A percentile compares a stretch with the other conserved stretches of the same genome.
Conservation (phyloP, 2,113 vertebrate genomes). For the Paramormyrops kingsleyae region DNA sequence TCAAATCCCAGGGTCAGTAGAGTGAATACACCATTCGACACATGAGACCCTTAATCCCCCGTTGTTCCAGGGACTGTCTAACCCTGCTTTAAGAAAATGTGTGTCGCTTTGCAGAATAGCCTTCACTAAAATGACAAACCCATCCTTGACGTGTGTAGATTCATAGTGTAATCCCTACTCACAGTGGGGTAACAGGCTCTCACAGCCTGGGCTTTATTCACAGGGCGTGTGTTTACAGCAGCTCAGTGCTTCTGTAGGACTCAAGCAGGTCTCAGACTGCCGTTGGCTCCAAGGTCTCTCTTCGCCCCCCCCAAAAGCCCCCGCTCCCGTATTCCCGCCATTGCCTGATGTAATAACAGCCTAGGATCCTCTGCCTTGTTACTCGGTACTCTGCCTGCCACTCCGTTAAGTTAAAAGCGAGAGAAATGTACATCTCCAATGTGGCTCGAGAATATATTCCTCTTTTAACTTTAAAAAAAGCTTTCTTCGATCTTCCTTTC, state of each 20-base stretch:
- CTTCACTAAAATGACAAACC: not conserved
- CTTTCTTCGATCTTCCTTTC: not conserved
- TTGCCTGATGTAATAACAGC: not conserved
- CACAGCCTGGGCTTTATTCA: constrained; percentile 35
- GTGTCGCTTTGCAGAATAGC: not conserved
- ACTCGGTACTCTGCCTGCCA: not conserved
- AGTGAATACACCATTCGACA: not conserved
- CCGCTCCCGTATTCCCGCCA: not conserved
- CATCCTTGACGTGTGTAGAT: not conserved
- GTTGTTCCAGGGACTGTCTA: not conserved
- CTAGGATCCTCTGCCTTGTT: not conserved
- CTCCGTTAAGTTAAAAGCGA: not conserved
- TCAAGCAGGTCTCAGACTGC: not conserved
- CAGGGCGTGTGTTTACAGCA: constrained; percentile 44
- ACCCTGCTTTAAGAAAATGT: not conserved
- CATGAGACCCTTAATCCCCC: not conserved
- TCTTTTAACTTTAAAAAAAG: not conserved
- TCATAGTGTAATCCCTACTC: not conserved
- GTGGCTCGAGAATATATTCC: not conserved
- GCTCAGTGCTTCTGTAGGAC: constrained; percentile 27
- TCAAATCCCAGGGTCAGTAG: not conserved
- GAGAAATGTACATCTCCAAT: not conserved
- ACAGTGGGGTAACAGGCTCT: constrained; percentile 16
- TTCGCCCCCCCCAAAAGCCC: not conserved
- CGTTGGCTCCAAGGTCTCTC: not conserved